phyloP scores from a whole-genome alignment of 2,113 vertebrate species.

The Catagonus wagneri region DNA sequence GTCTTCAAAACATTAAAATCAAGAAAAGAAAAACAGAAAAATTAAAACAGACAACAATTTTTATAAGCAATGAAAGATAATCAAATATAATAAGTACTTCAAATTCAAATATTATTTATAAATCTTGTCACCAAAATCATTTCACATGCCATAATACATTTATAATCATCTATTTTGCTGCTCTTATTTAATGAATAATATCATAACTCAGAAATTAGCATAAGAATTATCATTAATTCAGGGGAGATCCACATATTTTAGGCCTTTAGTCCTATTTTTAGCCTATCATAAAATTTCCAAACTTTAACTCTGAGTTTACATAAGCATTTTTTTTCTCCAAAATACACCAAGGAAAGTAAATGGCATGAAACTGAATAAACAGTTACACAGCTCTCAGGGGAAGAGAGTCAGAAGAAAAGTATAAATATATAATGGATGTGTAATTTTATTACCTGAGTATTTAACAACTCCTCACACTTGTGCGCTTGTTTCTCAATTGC shows the following conservation, averaged over 20 bases:
- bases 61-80: not conserved
- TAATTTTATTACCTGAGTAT: slow-evolving; percentile 85
- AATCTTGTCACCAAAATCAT: not conserved
- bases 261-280: not conserved
- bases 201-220: not conserved
- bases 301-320: slow-evolving; percentile 52
- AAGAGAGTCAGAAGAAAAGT: slow-evolving; percentile 19
- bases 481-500: slow-evolving; percentile 88
- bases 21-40: not conserved
- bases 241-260: not conserved
- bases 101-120: not conserved
- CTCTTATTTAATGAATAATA: not conserved
- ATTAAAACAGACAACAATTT: not conserved
- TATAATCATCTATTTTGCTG: not conserved
- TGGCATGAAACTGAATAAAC: slow-evolving; percentile 49
- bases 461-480: slow-evolving; percentile 89
- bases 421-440: not conserved
- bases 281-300: slow-evolving; percentile 17
- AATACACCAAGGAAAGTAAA: slow-evolving; percentile 53
- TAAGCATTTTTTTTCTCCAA: slow-evolving; percentile 56
- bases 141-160: not conserved
- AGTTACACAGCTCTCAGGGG: slow-evolving; percentile 11
- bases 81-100: not conserved
- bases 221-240: not conserved
- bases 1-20: not conserved